Percentiles rank a stretch among this genome's conserved stretches.
Conservation (phyloP, 2,113 vertebrate genomes). For the Charadrius vociferus region DNA sequence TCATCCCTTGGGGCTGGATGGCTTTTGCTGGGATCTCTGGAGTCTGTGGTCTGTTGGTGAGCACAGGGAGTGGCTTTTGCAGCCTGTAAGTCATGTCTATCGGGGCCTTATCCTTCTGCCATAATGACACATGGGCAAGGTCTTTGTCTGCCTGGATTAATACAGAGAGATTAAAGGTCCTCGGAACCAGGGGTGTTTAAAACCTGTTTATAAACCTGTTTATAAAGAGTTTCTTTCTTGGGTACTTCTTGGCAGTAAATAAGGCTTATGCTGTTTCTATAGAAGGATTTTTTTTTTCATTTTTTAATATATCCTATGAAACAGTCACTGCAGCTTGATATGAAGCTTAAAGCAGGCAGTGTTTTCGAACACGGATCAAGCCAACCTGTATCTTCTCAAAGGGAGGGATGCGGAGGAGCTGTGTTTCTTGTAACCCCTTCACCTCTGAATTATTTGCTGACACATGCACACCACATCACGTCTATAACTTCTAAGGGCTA, state of each 20-base stretch:
- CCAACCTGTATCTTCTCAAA: not conserved
- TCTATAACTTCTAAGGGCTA: not conserved
- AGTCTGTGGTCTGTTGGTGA: not conserved
- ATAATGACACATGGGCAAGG: not conserved
- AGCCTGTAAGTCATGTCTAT: not conserved
- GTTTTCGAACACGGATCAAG: not conserved
- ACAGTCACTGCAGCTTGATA: not conserved
- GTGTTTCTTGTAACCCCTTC: not conserved
- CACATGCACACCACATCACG: not conserved
- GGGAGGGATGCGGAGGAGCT: not conserved
- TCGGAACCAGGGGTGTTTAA: not conserved
- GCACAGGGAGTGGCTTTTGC: not conserved
- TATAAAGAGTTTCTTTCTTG: not conserved
- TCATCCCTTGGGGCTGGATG: not conserved
- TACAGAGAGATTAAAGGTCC: not conserved
- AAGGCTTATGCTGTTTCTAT: not conserved
- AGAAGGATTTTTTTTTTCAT: not conserved
- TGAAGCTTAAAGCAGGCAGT: not conserved
- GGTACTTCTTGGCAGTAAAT: not conserved
- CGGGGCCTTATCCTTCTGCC: not conserved
- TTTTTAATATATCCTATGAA: not conserved
- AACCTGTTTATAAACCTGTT: not conserved
- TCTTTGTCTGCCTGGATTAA: not conserved
- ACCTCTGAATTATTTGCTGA: slow-evolving; percentile 17
- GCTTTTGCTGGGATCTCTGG: not conserved